These are phyloP conservation scores for Caenorhabditis sinica DNA, from an alignment of 2,888 invertebrate species.

Conservation along the genomic window DNA sequence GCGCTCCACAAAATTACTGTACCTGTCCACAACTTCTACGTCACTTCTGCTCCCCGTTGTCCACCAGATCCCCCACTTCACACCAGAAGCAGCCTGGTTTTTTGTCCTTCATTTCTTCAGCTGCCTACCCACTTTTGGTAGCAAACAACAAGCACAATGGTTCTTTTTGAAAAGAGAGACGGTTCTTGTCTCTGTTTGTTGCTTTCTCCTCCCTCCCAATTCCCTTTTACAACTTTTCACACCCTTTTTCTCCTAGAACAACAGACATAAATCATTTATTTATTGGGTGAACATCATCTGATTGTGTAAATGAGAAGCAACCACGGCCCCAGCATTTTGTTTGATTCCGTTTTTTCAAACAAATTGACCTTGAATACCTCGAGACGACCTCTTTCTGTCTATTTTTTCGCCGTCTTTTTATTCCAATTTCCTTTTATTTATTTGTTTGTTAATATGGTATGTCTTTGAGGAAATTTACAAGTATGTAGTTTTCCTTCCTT, in stretches of 20 bases:
- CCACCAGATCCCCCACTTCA: neutral
- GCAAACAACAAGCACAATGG: conserved; percentile 52
- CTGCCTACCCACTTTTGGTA: conserved; percentile 33
- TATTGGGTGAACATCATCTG: conserved; percentile 33
- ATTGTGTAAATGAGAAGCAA: conserved; percentile 42
- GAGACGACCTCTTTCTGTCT: conserved; percentile 26
- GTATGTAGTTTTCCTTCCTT: conserved; percentile 9
- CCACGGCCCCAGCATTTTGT: neutral
- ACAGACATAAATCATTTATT: conserved; percentile 50
- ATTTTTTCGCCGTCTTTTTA: conserved; percentile 27
- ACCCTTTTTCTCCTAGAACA: conserved; percentile 39
- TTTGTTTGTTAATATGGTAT: conserved; percentile 42
- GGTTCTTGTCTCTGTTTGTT: conserved; percentile 47
- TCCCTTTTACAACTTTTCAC: conserved; percentile 38
- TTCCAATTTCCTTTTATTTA: conserved; percentile 43
- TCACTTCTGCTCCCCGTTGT: neutral
- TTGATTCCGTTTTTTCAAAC: conserved; percentile 17
- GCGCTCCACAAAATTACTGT: neutral
- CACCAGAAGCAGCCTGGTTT: conserved; percentile 28
- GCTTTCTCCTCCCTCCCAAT: conserved; percentile 11
- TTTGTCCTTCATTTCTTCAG: conserved; percentile 17
- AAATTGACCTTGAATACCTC: conserved; percentile 33
- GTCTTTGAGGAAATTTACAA: conserved; percentile 1
- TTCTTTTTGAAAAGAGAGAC: conserved; percentile 12
- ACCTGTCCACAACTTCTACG: neutral